Base-by-base conservation (phyloP, 2,797 vertebrate species). In the Morelia viridis region DNA sequence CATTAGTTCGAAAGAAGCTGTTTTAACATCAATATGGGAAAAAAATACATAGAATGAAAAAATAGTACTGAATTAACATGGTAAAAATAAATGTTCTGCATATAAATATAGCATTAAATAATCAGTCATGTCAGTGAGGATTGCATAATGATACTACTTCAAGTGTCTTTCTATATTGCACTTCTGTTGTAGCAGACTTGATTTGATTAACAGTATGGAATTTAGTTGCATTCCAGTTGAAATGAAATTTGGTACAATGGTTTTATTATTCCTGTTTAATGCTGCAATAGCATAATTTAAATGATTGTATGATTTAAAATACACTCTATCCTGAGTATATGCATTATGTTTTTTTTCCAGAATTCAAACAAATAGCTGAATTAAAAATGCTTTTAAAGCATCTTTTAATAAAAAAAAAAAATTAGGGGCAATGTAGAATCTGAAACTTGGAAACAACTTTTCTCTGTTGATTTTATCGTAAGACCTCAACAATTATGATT, bases 191-290 rank as follows among this genome's bases (percentile, higher is more conserved):
- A n/a, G 64, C 80, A 93, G 95, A 87, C 5, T 0, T 87, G 64
- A 17, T 2, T 35, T 90, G 90, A 94, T 96, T 94, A 94, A 94
- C 91, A 90, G 89, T 19, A 83, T 91, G 93, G 91, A 89, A 92
- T 91, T 90, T 3, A n/a, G 62, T 76, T 88, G 89, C 89, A 89
- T 88, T 93, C 12, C 17, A 85, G 31, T 0, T 0, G 92, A 92
- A 56, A 86, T 2, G 10, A 5, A 46, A 53, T 0, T 56, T 31
- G 62, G 62, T 8, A 13, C 26, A 89, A 62, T 5, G 28, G 26
- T 60, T n/a, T 2, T 31, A 24, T 0, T 19, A 8, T 91, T 50
- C 22, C 58, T 5, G 58, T 71, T 65, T 86, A 89, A 85, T 90
- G 71, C 22, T 31, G 57, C 28, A 11, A n/a, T 58, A 57, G 10